phyloP scores from a whole-genome alignment of 2,113 vertebrate genomes.

The Podarcis cretensis region DNA sequence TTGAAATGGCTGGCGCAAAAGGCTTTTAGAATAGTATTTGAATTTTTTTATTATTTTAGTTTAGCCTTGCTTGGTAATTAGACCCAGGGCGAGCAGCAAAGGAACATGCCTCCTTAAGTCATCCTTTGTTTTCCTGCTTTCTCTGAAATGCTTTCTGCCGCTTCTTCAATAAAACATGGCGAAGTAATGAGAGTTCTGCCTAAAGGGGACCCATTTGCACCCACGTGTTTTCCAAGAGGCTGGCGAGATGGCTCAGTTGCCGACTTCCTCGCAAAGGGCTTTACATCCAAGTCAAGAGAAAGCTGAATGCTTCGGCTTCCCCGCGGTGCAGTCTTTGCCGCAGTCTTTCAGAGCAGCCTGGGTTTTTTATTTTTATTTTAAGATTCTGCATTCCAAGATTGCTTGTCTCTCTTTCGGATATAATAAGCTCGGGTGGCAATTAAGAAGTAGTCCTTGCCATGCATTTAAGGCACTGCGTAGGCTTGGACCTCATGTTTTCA shows the following conservation, averaged over 20 bases:
- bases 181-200: background rate
- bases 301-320: background rate
- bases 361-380: no score
- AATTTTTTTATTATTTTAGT: no score
- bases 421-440: background rate
- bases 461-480: background rate
- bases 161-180: background rate
- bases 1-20: background rate
- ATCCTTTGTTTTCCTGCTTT: background rate
- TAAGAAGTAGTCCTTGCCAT: background rate
- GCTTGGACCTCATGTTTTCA: background rate
- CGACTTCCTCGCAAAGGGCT: no score
- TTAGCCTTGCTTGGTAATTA: background rate
- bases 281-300: background rate
- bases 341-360: background rate
- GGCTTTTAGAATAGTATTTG: background rate
- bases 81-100: background rate
- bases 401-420: background rate
- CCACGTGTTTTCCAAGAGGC: background rate
- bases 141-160: background rate
- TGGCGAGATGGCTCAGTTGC: no score
- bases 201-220: background rate
- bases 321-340: background rate
- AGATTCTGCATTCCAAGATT: background rate
- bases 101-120: background rate